Conservation (phyloP, 2,888 invertebrate genomes). For the Tenodera sinensis region DNA sequence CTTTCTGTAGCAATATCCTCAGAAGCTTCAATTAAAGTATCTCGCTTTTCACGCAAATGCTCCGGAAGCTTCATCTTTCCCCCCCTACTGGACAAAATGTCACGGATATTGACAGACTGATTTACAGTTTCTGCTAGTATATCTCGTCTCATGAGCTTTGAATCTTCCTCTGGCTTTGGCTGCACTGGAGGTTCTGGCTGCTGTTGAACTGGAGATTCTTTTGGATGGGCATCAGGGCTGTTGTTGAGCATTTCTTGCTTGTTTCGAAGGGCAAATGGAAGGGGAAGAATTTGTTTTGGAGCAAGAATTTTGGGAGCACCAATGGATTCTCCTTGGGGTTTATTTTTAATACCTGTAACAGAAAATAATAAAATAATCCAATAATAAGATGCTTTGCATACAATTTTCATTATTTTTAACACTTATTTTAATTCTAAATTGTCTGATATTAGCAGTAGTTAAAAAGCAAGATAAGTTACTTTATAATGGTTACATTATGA, state of each 20-base stretch:
- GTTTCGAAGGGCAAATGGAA: background rate
- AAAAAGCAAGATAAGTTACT: too few species aligned
- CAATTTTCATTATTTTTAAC: background rate
- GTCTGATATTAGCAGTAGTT: too few species aligned
- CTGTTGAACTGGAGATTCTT: slow-evolving; percentile 47
- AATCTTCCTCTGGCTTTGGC: slow-evolving; percentile 7
- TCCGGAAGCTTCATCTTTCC: background rate
- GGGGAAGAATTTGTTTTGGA: background rate
- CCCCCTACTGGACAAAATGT: background rate
- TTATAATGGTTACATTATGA: too few species aligned
- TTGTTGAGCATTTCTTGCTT: background rate
- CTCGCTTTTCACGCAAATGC: slow-evolving; percentile 24
- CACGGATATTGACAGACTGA: background rate
- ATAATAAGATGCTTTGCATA: background rate
- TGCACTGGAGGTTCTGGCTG: background rate
- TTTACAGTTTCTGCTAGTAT: slow-evolving; percentile 31
- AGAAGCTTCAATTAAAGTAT: slow-evolving; percentile 14
- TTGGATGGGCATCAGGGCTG: slow-evolving; percentile 53
- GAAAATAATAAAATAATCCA: background rate
- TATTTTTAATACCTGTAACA: background rate
- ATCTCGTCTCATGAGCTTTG: slow-evolving; percentile 32
- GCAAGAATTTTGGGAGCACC: background rate
- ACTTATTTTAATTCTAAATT: too few species aligned
- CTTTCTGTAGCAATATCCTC: background rate
- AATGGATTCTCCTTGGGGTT: background rate